Evolutionary conservation across 1,140 invertebrate species (phyloP), one percentile per base, ranked within the genome.

Genomic region (Rhysida immarginata): DNA sequence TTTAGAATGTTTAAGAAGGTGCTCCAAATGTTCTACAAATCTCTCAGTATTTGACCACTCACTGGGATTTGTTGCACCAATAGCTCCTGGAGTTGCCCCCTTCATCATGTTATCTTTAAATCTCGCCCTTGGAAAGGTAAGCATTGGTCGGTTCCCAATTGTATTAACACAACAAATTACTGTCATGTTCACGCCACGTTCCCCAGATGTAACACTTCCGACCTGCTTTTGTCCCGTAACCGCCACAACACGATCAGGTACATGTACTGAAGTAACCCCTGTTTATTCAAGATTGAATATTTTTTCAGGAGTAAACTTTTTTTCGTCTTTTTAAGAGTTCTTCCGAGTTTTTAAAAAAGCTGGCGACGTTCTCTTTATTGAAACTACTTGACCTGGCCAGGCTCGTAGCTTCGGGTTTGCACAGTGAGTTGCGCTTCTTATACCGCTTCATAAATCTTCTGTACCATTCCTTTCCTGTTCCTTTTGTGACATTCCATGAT

Each of bases 21-120:
- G n/a, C n/a, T n/a, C n/a, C n/a, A n/a, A n/a, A n/a, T n/a, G n/a
- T n/a, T n/a, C n/a, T n/a, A n/a, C n/a, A n/a, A n/a, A n/a, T n/a
- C n/a, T n/a, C n/a, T n/a, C n/a, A 43, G 59, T 60, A 58, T 68
- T 76, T 68, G 74, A 69, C 65, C 71, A 75, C 44, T 63, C 70
- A 42, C 66, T 64, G 21, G 66, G 64, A 18, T 62, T 57, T 5
- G 68, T 66, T 2, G 67, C 66, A 20, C 67, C 72, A 26, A 67
- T 56, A 16, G 70, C 64, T 18, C 68, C 68, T 48, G 67, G 56
- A 43, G 69, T 69, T 23, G 63, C 62, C 55, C 58, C 62, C 45
- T 60, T 62, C 3, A 66, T 18, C 69, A 73, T 62, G 26, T 58
- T 44, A 20, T 61, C 57, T 50, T 63, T 61, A 53, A 59, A 64